phyloP scores from a whole-genome alignment of 2,888 invertebrate species.

The Andrena marginata region DNA sequence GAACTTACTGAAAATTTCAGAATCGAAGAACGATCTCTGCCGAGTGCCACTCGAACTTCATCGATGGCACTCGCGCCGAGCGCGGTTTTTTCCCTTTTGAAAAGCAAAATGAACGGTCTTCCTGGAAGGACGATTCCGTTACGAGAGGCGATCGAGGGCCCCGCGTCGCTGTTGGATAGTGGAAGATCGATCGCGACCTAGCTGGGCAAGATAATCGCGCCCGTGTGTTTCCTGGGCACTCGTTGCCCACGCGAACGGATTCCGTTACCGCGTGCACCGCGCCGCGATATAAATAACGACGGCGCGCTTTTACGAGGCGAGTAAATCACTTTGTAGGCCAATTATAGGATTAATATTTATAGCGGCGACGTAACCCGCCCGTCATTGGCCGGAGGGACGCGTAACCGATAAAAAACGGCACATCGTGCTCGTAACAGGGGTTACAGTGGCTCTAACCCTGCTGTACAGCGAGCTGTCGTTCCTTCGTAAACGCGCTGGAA shows the following conservation, averaged over 20 bases:
- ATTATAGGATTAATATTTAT: slow-evolving; percentile 83
- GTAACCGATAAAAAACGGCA: slow-evolving; percentile 42
- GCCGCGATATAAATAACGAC: slow-evolving; percentile 73
- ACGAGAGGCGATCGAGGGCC: no score
- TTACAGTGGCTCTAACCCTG: background rate
- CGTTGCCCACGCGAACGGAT: slow-evolving; percentile 48
- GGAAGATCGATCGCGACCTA: slow-evolving; percentile 17
- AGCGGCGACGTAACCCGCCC: slow-evolving; percentile 55
- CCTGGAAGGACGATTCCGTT: background rate
- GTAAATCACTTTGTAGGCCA: slow-evolving; percentile 81
- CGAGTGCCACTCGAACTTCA: slow-evolving; percentile 37
- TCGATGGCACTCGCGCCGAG: slow-evolving; percentile 13
- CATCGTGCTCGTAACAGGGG: slow-evolving; percentile 20
- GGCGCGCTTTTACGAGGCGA: slow-evolving; percentile 75
- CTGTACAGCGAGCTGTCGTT: background rate
- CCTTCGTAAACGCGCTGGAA: background rate
- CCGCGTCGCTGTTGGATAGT: background rate
- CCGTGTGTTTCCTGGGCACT: slow-evolving; percentile 40
- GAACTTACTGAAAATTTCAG: slow-evolving; percentile 59
- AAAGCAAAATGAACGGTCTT: background rate
- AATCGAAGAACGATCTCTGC: slow-evolving; percentile 58
- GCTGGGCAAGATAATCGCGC: slow-evolving; percentile 8
- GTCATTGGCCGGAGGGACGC: slow-evolving; percentile 43
- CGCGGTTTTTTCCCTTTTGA: background rate
- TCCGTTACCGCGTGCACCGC: slow-evolving; percentile 26